Base-by-base conservation (phyloP, 2,888 invertebrate genomes). In the Tethea ocularis region DNA sequence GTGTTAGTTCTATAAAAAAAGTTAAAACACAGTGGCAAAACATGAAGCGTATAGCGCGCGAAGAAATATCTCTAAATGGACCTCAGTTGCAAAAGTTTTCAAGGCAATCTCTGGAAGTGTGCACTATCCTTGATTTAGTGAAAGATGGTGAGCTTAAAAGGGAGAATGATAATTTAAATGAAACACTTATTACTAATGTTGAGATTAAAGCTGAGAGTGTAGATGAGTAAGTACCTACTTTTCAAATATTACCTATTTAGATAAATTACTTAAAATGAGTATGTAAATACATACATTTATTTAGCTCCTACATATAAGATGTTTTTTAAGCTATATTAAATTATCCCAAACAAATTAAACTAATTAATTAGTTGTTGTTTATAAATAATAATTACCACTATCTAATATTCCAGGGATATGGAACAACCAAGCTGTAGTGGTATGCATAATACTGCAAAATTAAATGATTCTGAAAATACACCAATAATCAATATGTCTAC, bases 1-100 rank as follows among this genome's bases (percentile, higher is more conserved):
- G 77, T 52, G 84, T 78, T 15, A 91, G 85, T 64, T 88, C 90
- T 20, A 87, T 86, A 26, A 93, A 92, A 66, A 93, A 93, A 77
- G 87, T 93, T 46, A 93, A 93, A 69, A 92, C 91, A 4, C 92
- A 93, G 67, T 93, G 93, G 93, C 93, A 93, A 68, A 93, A 93
- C 63, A 93, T 93, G 92, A 93, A 92, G 72, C 84, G 91, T 17
- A 88, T 91, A 56, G 92, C 93, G 10, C 89, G 92, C 3, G 91
- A 91, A 65, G 93, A 93, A 69, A 84, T 91, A 41, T 66, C 86
- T 0, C 62, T 79, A 20, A 83, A 87, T 51, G 91, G 91, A 1
- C 68, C 82, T 0, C 73, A 77, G 6, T 57, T 88, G 1, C 71
- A 82, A 10, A 89, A 87, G 61, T 88, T 84, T 61, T 83, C 88